These are phyloP conservation scores for Sterrhoptilus dennistouni DNA, from an alignment of 2,113 vertebrate genomes.

Conservation along the genomic window DNA sequence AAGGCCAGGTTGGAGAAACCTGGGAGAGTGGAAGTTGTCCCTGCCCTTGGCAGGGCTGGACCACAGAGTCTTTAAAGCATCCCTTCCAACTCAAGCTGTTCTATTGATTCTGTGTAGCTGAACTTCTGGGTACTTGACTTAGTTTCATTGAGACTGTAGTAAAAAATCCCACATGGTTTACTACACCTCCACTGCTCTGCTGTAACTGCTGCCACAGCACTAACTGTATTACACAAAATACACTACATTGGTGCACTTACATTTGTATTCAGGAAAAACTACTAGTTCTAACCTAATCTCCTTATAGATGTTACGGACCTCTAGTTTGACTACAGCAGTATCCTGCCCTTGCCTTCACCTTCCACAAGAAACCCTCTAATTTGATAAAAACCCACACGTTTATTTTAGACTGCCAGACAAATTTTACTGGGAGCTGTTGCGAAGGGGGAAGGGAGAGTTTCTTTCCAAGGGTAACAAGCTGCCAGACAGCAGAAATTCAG, in stretches of 20 bases:
- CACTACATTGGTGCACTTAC: neutral
- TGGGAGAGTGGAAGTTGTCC: fast-evolving
- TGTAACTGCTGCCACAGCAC: neutral
- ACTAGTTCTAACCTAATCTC: neutral
- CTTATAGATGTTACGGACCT: neutral
- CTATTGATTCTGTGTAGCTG: neutral
- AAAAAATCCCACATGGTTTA: neutral
- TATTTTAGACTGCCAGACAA: neutral
- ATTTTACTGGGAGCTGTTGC: neutral
- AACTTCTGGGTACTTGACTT: neutral
- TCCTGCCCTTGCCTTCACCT: neutral
- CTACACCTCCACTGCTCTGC: neutral
- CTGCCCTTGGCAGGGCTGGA: neutral
- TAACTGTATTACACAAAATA: neutral
- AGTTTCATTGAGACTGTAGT: neutral
- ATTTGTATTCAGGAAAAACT: neutral
- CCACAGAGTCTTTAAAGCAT: neutral
- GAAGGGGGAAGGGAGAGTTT: neutral
- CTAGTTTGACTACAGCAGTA: neutral
- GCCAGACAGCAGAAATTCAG: neutral
- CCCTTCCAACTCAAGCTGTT: neutral
- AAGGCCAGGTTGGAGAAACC: neutral
- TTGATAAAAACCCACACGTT: neutral
- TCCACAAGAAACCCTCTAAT: neutral
- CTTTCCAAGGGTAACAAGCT: neutral